Evolutionary conservation across 2,797 vertebrate species (phyloP).

Genomic region (Malurus leucopterus): DNA sequence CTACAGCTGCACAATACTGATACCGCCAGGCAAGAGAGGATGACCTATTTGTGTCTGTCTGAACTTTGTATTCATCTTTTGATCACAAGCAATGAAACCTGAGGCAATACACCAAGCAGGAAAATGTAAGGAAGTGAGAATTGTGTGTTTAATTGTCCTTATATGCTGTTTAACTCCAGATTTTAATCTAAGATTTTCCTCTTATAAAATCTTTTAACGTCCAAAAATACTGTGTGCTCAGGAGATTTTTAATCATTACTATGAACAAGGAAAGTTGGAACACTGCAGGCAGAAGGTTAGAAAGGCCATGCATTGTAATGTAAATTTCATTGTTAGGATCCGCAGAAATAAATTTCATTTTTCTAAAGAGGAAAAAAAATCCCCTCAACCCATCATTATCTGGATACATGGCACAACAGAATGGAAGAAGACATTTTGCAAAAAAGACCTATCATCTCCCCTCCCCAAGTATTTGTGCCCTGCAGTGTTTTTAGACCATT

Average conservation of each 20-base stretch:
- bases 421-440: not conserved
- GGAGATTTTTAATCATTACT: slow-evolving; percentile 8
- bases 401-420: not conserved
- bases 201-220: not conserved
- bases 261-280: not conserved
- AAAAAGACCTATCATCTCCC: not conserved
- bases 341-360: not conserved
- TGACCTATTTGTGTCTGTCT: slow-evolving; percentile 34
- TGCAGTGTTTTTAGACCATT: not conserved
- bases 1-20: slow-evolving; percentile 37
- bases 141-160: not conserved
- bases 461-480: not conserved
- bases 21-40: not conserved
- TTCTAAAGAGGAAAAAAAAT: not conserved
- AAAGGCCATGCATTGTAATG: slow-evolving; percentile 20
- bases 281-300: not conserved
- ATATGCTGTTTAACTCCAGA: not conserved
- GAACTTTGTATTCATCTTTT: slow-evolving; percentile 28
- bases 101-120: not conserved
- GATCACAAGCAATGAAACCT: slow-evolving; percentile 14
- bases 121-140: not conserved
- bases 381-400: not conserved
- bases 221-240: not conserved
- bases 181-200: not conserved
- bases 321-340: slow-evolving; percentile 8